phyloP scores from a whole-genome alignment of 2,113 vertebrate species.

The Menura novaehollandiae region DNA sequence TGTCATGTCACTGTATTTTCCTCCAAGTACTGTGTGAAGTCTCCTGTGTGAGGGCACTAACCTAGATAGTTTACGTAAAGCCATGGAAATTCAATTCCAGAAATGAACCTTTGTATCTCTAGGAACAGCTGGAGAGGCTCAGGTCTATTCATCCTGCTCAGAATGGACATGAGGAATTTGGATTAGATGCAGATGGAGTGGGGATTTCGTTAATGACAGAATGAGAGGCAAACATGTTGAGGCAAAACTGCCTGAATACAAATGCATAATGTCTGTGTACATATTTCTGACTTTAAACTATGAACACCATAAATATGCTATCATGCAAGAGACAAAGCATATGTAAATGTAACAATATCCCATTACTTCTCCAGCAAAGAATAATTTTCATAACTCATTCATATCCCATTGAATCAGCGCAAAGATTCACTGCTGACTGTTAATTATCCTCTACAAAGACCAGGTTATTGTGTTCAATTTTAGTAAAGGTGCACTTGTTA shows the following conservation, averaged over 20 bases:
- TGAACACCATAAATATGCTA: constrained; percentile 24
- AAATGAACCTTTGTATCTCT: background rate
- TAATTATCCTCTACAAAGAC: constrained; percentile 64
- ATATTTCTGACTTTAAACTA: constrained; percentile 28
- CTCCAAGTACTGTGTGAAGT: background rate
- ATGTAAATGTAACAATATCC: background rate
- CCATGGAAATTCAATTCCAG: background rate
- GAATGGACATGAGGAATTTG: constrained; percentile 40
- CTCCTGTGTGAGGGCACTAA: background rate
- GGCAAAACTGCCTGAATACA: constrained; percentile 7
- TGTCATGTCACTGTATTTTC: background rate
- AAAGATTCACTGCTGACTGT: constrained; percentile 53
- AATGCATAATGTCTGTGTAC: background rate
- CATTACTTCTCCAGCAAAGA: constrained; percentile 51
- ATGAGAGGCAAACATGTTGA: constrained; percentile 38
- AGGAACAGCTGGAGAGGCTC: constrained; percentile 55
- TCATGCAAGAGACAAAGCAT: constrained; percentile 1
- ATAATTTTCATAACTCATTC: constrained; percentile 60
- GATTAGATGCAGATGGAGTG: constrained; percentile 61
- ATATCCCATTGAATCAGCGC: constrained; percentile 48
- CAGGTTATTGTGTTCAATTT: constrained; percentile 61
- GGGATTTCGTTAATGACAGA: constrained; percentile 51
- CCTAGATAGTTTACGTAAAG: background rate
- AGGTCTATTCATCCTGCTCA: constrained; percentile 31
- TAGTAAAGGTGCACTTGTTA: constrained; percentile 48